A percentile compares a stretch with the other conserved stretches of the same genome.
These are phyloP conservation scores for Palaemon carinicauda DNA, from an alignment of 1,140 invertebrate genomes.

Conservation along the genomic window DNA sequence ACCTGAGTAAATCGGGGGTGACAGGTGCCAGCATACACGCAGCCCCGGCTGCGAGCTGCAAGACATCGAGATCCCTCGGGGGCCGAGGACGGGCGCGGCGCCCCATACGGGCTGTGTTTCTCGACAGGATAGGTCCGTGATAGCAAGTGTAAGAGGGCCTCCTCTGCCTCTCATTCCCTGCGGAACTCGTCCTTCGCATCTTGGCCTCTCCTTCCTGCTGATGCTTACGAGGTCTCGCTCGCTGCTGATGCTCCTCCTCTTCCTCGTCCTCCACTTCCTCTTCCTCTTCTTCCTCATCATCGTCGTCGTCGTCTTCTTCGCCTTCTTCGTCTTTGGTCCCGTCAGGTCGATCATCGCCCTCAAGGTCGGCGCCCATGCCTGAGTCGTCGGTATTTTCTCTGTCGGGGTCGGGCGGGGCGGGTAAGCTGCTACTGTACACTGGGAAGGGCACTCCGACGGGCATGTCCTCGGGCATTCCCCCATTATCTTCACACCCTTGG, in stretches of 20 bases:
- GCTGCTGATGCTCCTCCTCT: neutral
- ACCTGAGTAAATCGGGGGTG: slow-evolving; percentile 60
- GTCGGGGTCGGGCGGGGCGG: slow-evolving; percentile 36
- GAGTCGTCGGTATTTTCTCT: slow-evolving; percentile 54
- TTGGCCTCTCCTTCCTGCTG: neutral
- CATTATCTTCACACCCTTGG: neutral
- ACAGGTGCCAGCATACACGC: slow-evolving; percentile 57
- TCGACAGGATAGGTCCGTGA: slow-evolving; percentile 51
- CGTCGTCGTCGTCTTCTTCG: slow-evolving; percentile 18
- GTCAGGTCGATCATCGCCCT: slow-evolving; percentile 13
- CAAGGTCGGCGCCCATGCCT: slow-evolving; percentile 53
- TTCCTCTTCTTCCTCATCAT: slow-evolving; percentile 5
- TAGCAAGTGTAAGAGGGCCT: slow-evolving; percentile 59
- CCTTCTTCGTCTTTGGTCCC: neutral
- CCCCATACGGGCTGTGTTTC: slow-evolving; percentile 46
- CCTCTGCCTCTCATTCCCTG: slow-evolving; percentile 21
- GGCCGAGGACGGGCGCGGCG: slow-evolving; percentile 46
- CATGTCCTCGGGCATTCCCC: neutral
- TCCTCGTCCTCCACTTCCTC: slow-evolving; percentile 4
- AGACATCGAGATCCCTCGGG: slow-evolving; percentile 46
- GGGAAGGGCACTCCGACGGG: too few relatives aligned
- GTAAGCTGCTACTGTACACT: neutral
- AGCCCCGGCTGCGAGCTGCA: slow-evolving; percentile 57
- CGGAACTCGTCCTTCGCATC: slow-evolving; percentile 28
- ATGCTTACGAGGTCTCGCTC: too few relatives aligned